Base-by-base conservation (phyloP, 2,113 vertebrate genomes). In the Rhea americana region DNA sequence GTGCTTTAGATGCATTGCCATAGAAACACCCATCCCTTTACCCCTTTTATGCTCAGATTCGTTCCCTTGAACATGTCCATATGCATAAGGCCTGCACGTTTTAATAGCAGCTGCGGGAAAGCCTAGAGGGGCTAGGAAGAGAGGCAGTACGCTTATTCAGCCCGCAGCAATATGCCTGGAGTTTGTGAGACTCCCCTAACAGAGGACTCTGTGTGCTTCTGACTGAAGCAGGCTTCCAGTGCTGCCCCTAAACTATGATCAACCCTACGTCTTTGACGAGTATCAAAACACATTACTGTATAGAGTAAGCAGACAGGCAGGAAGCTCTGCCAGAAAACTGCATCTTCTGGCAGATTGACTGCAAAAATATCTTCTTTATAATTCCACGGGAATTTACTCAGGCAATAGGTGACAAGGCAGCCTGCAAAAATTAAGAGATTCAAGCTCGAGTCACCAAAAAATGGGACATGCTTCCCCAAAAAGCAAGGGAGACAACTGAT, bases 271-370 rank as follows among this genome's bases (percentile, higher is more conserved):
- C 95, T 96, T 90, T 87, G 82, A 67, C 79, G 91, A 59, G 45
- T 59, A 89, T 58, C 91, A 91, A 78, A 87, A 45, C 28, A 45
- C 32, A 77, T 73, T 71, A 78, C 72, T 63, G 77, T 32, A 82
- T 1, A 39, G 25, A 89, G 51, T 75, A 65, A 91, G 79, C 79
- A 96, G 51, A 20, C 35, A 93, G 39, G 63, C 82, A 91, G 65
- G 56, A 94, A 86, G 77, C 74, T 79, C 62, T 82, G 71, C 58
- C 75, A 84, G 71, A 91, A 96, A 93, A 95, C 90, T 65, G 5
- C 11, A 11, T 37, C 63, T 95, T 85, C 74, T 91, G 87, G 86
- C 78, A 96, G 75, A 50, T 53, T 87, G 14, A 30, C 35, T 80
- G 75, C 21, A 89, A 66, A 80, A 75, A n/a, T 53, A 21, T 80